phyloP scores from a whole-genome alignment of 2,797 vertebrate genomes.

The Lepus oiostolus region DNA sequence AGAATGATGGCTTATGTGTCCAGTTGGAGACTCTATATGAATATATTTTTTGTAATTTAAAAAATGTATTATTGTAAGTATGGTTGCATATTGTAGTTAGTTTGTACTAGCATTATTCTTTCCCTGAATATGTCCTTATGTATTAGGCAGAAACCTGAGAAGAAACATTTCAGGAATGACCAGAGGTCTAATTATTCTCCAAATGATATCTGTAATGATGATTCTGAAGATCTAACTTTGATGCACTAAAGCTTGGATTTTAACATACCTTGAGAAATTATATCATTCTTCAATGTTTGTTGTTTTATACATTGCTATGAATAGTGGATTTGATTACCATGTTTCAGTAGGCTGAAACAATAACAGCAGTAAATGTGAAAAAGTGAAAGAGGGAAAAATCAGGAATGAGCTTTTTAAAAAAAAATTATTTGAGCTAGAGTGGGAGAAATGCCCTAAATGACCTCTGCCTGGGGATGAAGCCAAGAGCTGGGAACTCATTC shows the following conservation, averaged over 20 bases:
- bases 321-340: not conserved
- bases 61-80: not conserved
- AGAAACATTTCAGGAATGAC: not conserved
- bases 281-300: not conserved
- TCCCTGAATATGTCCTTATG: not conserved
- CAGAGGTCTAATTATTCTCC: not conserved
- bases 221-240: constrained; percentile 21
- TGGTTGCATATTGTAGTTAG: not conserved
- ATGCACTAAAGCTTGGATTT: constrained; percentile 11
- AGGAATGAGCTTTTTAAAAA: no score
- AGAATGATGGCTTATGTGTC: rapidly evolving
- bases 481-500: no score
- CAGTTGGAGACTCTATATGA: not conserved
- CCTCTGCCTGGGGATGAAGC: no score
- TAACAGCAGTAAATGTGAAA: not conserved
- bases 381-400: not conserved
- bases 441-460: no score
- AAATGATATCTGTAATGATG: not conserved
- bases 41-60: not conserved
- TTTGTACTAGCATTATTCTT: not conserved
- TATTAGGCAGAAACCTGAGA: not conserved
- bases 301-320: not conserved
- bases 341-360: not conserved
- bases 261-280: not conserved
- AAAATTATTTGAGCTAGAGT: no score